Conservation (phyloP, 2,888 invertebrate genomes). For the Sesia apiformis region DNA sequence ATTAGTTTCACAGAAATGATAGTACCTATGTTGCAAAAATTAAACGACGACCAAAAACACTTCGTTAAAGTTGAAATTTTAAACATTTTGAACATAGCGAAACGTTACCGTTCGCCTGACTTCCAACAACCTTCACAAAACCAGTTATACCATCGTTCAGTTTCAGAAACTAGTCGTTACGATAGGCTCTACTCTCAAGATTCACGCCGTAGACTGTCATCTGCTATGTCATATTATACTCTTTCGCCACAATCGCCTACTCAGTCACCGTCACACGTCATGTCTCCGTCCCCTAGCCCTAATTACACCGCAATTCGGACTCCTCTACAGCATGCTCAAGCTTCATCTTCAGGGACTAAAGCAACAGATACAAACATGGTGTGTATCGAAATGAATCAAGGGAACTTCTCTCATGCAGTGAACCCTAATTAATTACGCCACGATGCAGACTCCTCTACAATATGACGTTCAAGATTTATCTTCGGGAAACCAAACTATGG, state of each 20-base stretch:
- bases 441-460: too few species aligned
- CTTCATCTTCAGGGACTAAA: not conserved
- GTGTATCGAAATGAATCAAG: not conserved
- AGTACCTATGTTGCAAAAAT: slow-evolving; percentile 8
- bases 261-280: not conserved
- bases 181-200: not conserved
- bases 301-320: not conserved
- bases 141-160: not conserved
- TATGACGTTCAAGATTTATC: too few species aligned
- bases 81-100: not conserved
- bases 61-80: slow-evolving; percentile 6
- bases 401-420: not conserved
- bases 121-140: not conserved
- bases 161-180: not conserved
- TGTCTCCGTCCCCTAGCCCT: not conserved
- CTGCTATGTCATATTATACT: not conserved
- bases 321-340: not conserved
- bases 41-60: slow-evolving; percentile 11
- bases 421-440: not conserved
- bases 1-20: slow-evolving; percentile 9
- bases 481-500: not conserved
- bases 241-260: not conserved
- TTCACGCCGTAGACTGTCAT: not conserved
- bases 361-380: not conserved
- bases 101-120: not conserved